These are phyloP conservation scores for Drosophila atroscutellata DNA, from an alignment of 2,888 invertebrate genomes.

Conservation along the genomic window DNA sequence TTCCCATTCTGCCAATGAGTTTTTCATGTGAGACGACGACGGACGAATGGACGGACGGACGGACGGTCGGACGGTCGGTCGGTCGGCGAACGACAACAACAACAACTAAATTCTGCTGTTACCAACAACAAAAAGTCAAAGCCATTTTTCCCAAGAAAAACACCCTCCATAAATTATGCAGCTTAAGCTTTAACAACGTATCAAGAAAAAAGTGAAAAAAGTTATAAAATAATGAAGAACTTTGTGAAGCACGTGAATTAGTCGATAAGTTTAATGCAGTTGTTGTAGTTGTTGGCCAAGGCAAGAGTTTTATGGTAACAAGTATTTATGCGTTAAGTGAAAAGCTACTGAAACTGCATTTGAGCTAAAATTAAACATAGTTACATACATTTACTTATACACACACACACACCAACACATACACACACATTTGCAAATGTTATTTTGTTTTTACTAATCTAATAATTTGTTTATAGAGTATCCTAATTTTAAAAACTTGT, in stretches of 20 bases:
- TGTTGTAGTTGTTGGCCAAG: conserved; percentile 61
- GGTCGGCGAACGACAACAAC: conserved; percentile 18
- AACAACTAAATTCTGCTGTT: conserved; percentile 46
- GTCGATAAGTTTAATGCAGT: conserved; percentile 57
- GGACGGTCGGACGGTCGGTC: background rate
- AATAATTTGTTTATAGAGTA: conserved; percentile 35
- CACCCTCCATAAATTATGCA: conserved; percentile 37
- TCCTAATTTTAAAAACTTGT: conserved; percentile 21
- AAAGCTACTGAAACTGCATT: conserved; percentile 72
- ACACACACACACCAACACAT: conserved; percentile 20
- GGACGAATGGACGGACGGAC: background rate
- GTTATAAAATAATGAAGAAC: conserved; percentile 7
- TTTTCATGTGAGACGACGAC: conserved; percentile 88
- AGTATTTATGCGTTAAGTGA: conserved; percentile 65
- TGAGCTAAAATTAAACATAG: conserved; percentile 50
- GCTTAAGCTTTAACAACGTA: conserved; percentile 68
- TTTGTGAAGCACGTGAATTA: conserved; percentile 60
- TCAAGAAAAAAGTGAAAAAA: conserved; percentile 31
- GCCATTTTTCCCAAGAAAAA: conserved; percentile 53
- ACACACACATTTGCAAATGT: conserved; percentile 50
- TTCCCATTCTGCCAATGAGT: conserved; percentile 92
- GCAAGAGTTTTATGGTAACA: conserved; percentile 58
- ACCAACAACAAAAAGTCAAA: conserved; percentile 61
- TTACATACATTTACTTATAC: conserved; percentile 33
- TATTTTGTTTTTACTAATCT: conserved; percentile 50